Base-by-base conservation (phyloP, 2,113 vertebrate genomes). In the Macquaria australasica region DNA sequence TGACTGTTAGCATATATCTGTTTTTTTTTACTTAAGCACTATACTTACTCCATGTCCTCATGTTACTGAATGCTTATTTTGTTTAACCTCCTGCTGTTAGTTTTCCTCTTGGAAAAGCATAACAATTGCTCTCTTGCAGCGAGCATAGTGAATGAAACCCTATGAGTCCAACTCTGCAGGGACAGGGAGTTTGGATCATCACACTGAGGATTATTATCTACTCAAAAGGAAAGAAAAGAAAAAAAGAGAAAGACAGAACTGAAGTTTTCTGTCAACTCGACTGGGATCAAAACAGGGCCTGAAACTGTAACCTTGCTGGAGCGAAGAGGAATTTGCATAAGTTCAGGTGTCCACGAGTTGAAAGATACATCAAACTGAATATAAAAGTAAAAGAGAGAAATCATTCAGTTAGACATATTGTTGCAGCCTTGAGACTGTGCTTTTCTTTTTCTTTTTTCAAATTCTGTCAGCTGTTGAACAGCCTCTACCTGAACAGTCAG, bases 111-210 rank as follows among this genome's bases (percentile, higher is more conserved):
- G 6, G 15, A 23, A 82, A 59, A 77, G 34, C 0, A 0, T 73
- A 62, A 77, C 68, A 77, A 85, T 77, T 31, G 28, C 69, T 83
- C 63, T 87, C 73, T 45, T 67, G 82, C 50, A 71, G 50, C n/a
- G 16, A 39, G 10, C 6, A 0, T 3, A 25, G 55, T 50, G 23
- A 67, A 79, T 73, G 16, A 77, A 81, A 21, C 37, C 23, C 31
- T 2, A 20, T 31, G 60, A 82, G 55, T 85, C 70, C 71, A 64
- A 72, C 60, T 75, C 82, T 43, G 0, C 62, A 66, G 81, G 72
- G 76, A 87, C 25, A 63, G 34, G 10, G 50, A 51, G 75, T 53
- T 53, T 45, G 55, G 39, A 86, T 84, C 59, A 55, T 84, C 77
- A 75, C 41, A 73, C 45, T 56, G 50, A 75, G 48, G 59, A 81